Percentiles rank a stretch among this genome's conserved stretches.
Evolutionary conservation across 2,113 vertebrate genomes (phyloP).

Genomic region (Corythornis madagascariensis): DNA sequence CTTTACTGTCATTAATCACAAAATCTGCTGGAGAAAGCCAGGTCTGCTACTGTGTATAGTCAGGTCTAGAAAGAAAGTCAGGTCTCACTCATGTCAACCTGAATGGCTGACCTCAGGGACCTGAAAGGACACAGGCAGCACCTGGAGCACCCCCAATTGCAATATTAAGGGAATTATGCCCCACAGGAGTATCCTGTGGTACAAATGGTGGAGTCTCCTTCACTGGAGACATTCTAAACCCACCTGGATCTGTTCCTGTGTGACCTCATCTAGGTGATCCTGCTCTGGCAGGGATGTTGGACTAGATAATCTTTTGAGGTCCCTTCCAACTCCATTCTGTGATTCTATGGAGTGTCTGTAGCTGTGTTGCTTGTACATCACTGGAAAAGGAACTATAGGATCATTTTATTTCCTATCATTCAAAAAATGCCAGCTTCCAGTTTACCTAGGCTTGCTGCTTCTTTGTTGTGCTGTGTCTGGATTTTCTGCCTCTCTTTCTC

Average conservation of each 20-base stretch:
- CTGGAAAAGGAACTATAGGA: not conserved
- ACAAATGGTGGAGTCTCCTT: too few species aligned
- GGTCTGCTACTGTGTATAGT: not conserved
- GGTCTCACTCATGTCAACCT: accelerated
- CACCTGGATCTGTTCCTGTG: too few species aligned
- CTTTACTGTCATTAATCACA: not conserved
- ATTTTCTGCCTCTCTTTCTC: not conserved
- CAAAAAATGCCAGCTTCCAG: not conserved
- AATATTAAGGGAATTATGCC: accelerated
- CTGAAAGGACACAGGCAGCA: not conserved
- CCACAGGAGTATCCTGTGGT: not conserved
- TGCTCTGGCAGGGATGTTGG: too few species aligned
- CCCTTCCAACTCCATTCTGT: too few species aligned
- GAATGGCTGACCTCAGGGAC: accelerated
- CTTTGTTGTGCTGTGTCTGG: not conserved
- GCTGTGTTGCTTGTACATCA: accelerated
- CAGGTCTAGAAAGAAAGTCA: not conserved
- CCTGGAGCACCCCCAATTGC: not conserved
- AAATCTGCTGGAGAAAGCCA: not conserved
- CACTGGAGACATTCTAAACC: too few species aligned
- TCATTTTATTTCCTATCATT: not conserved
- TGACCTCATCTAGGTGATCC: too few species aligned
- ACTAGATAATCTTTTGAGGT: too few species aligned
- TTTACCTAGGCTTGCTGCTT: not conserved
- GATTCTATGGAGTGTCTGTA: not conserved